These are phyloP conservation scores for Galbula dea DNA, from an alignment of 2,113 vertebrate species.

Conservation along the genomic window DNA sequence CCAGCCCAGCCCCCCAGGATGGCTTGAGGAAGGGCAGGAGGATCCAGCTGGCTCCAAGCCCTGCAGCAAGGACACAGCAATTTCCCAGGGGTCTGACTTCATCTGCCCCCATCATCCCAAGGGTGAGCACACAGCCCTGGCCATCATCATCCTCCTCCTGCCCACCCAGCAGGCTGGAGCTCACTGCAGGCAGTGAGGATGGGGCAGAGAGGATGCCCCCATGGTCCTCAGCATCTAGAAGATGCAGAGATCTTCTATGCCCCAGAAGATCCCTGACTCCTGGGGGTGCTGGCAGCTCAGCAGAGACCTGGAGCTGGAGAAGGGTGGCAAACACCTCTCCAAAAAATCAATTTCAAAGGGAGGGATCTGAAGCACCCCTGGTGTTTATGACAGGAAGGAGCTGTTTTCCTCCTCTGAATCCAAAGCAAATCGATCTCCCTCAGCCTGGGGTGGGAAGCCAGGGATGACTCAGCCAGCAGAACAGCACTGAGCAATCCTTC, in stretches of 20 bases:
- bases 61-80: accelerated
- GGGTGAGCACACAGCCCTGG: not conserved
- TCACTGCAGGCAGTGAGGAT: not conserved
- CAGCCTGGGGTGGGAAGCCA: not conserved
- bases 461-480: slow-evolving; percentile 34
- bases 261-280: not conserved
- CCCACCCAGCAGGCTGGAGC: not conserved
- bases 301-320: not conserved
- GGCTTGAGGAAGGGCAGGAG: not conserved
- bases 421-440: not conserved
- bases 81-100: not conserved
- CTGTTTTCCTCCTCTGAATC: not conserved
- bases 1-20: not conserved
- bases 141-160: not conserved
- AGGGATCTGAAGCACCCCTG: accelerated
- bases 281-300: accelerated
- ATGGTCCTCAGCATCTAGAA: not conserved
- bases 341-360: not conserved
- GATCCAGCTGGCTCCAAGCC: accelerated
- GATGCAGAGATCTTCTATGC: not conserved
- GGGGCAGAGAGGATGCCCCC: not conserved
- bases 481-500: not conserved
- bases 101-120: not conserved
- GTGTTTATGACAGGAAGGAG: not conserved
- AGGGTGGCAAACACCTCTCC: not conserved